Evolutionary conservation across 2,888 invertebrate genomes (phyloP).

Genomic region (Eugnorisma glareosa): DNA sequence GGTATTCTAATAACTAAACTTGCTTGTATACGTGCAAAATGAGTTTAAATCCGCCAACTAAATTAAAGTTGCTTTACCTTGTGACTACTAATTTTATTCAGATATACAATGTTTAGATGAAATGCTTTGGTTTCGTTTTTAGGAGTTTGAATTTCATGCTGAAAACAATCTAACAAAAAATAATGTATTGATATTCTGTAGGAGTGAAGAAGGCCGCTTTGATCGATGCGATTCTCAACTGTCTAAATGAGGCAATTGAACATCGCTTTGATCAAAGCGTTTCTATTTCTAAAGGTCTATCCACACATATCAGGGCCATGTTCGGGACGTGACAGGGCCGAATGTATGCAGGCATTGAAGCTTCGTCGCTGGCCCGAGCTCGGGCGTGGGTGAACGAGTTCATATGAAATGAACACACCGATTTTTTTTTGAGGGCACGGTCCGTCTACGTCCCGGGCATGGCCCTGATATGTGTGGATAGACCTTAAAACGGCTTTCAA

Average conservation of each 20-base stretch:
- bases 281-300: neutral
- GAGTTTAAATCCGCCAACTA: slow-evolving; percentile 43
- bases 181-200: neutral
- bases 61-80: slow-evolving; percentile 44
- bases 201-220: neutral
- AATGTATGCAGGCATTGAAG: too few species aligned
- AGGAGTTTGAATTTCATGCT: neutral
- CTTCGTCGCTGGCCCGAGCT: too few species aligned
- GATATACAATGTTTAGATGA: slow-evolving; percentile 25
- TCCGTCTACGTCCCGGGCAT: too few species aligned
- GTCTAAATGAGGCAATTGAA: neutral
- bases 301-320: too few species aligned
- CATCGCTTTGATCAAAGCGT: neutral
- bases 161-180: neutral
- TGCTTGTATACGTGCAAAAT: slow-evolving; percentile 57
- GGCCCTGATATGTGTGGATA: too few species aligned
- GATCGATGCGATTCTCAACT: neutral
- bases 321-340: too few species aligned
- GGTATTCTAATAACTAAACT: slow-evolving; percentile 63
- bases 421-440: too few species aligned
- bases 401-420: too few species aligned
- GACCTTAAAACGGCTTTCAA: neutral
- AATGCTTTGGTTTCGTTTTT: slow-evolving; percentile 8
- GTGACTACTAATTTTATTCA: slow-evolving; percentile 57
- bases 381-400: too few species aligned